Evolutionary conservation across 2,113 vertebrate species (phyloP).

Genomic region (Hiodon alosoides): DNA sequence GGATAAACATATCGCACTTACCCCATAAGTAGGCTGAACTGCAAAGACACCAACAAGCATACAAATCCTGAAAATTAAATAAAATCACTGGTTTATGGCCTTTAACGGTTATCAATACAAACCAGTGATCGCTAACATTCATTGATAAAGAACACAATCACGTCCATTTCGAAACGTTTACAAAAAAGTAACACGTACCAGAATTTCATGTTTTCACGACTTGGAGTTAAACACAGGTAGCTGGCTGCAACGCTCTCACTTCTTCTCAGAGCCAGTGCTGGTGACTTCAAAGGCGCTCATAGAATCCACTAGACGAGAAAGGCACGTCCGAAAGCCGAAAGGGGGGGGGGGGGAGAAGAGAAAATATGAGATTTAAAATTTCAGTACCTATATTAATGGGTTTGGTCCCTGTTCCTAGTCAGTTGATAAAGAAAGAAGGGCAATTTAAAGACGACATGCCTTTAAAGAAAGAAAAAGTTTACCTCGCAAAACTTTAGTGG

Average conservation of each 20-base stretch:
- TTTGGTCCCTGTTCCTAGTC: background rate
- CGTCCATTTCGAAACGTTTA: background rate
- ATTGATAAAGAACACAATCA: too few species aligned
- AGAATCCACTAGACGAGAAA: conserved; percentile 48
- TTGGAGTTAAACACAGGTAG: conserved; percentile 33
- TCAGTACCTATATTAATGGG: background rate
- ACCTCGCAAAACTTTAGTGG: conserved; percentile 59
- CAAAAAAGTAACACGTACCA: conserved; percentile 42
- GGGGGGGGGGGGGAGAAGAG: conserved; percentile 3
- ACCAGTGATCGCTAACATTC: too few species aligned
- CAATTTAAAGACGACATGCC: background rate
- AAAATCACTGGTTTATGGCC: conserved; percentile 1
- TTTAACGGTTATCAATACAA: background rate
- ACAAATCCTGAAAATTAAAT: conserved; percentile 43
- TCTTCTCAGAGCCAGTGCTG: conserved; percentile 44
- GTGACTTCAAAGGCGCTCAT: conserved; percentile 51
- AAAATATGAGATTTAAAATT: conserved; percentile 3
- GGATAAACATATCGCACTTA: conserved; percentile 53
- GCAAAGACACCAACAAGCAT: conserved; percentile 37
- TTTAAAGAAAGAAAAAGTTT: conserved; percentile 16
- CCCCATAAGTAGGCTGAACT: conserved; percentile 46
- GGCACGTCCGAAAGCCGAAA: conserved; percentile 38
- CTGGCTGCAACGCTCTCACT: conserved; percentile 28
- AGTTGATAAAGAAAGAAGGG: background rate
- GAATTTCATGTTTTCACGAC: conserved; percentile 52